Conservation (phyloP, 2,113 vertebrate genomes). For the Irena cyanogastra region DNA sequence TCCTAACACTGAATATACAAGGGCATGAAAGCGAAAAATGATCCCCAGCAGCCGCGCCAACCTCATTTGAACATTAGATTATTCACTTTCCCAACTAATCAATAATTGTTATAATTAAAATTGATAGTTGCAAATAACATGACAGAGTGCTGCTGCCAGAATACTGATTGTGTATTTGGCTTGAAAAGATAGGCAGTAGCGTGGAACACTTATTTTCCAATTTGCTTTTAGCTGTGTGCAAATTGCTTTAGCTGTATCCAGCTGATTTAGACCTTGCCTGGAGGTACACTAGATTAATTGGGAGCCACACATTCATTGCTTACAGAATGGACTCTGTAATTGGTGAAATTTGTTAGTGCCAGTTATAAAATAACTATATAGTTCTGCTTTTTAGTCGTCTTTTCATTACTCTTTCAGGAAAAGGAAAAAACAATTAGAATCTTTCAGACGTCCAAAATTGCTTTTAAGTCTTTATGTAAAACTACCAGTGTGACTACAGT, state of each 20-base stretch:
- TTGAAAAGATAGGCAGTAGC: slow-evolving; percentile 77
- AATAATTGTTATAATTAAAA: slow-evolving; percentile 89
- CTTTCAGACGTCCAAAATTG: slow-evolving; percentile 36
- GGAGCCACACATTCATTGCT: slow-evolving; percentile 80
- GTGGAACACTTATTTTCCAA: slow-evolving; percentile 85
- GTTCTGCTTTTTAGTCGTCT: slow-evolving; percentile 67
- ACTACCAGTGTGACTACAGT: not conserved
- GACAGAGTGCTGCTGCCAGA: slow-evolving; percentile 76
- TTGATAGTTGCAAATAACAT: slow-evolving; percentile 84
- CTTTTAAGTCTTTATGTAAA: slow-evolving; percentile 58
- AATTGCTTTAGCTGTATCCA: slow-evolving; percentile 85
- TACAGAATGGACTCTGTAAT: slow-evolving; percentile 85
- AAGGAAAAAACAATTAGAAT: slow-evolving; percentile 65
- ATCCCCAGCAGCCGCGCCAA: not conserved
- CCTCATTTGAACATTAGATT: slow-evolving; percentile 70
- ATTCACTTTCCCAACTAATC: slow-evolving; percentile 82
- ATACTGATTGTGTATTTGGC: slow-evolving; percentile 83
- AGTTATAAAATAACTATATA: slow-evolving; percentile 83
- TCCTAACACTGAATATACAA: not conserved
- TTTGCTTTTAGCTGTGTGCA: slow-evolving; percentile 85
- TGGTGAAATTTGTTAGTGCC: slow-evolving; percentile 84
- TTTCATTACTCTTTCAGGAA: slow-evolving; percentile 68
- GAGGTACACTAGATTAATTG: slow-evolving; percentile 85
- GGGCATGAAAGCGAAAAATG: not conserved
- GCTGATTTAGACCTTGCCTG: slow-evolving; percentile 87